phyloP scores from a whole-genome alignment of 2,888 invertebrate genomes.

The Drosophila rellima region DNA sequence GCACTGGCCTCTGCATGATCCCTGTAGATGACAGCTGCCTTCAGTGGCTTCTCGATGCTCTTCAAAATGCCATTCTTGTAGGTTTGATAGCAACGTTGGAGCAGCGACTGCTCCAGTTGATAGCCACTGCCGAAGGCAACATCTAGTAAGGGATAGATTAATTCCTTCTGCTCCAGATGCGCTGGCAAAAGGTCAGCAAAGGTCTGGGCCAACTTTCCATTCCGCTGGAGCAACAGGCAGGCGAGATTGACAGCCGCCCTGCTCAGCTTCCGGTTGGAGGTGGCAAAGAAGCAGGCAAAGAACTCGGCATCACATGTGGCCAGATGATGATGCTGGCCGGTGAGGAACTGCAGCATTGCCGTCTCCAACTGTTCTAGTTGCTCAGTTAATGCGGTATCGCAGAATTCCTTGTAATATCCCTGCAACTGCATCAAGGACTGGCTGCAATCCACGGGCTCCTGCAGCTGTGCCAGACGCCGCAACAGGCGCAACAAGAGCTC shows the following conservation, averaged over 20 bases:
- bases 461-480: slow-evolving; percentile 86
- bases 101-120: slow-evolving; percentile 85
- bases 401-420: slow-evolving; percentile 86
- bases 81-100: slow-evolving; percentile 87
- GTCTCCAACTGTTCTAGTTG: slow-evolving; percentile 87
- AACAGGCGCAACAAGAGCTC: slow-evolving; percentile 86
- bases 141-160: slow-evolving; percentile 88
- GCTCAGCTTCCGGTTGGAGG: slow-evolving; percentile 85
- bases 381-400: slow-evolving; percentile 76
- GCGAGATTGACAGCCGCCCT: slow-evolving; percentile 88
- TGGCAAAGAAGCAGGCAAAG: slow-evolving; percentile 87
- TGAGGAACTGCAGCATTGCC: slow-evolving; percentile 87
- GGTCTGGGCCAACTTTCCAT: slow-evolving; percentile 40
- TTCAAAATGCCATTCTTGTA: slow-evolving; percentile 89
- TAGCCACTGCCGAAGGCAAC: slow-evolving; percentile 84
- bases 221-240: slow-evolving; percentile 87
- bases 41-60: slow-evolving; percentile 90
- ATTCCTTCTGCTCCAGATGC: slow-evolving; percentile 87
- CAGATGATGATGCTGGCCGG: slow-evolving; percentile 88
- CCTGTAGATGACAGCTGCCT: slow-evolving; percentile 89
- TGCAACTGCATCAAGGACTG: slow-evolving; percentile 85
- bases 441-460: slow-evolving; percentile 69
- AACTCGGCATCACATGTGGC: slow-evolving; percentile 86
- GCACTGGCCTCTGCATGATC: slow-evolving; percentile 88
- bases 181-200: slow-evolving; percentile 79